Base-by-base conservation (phyloP, 2,113 vertebrate genomes). In the Sturnus vulgaris region DNA sequence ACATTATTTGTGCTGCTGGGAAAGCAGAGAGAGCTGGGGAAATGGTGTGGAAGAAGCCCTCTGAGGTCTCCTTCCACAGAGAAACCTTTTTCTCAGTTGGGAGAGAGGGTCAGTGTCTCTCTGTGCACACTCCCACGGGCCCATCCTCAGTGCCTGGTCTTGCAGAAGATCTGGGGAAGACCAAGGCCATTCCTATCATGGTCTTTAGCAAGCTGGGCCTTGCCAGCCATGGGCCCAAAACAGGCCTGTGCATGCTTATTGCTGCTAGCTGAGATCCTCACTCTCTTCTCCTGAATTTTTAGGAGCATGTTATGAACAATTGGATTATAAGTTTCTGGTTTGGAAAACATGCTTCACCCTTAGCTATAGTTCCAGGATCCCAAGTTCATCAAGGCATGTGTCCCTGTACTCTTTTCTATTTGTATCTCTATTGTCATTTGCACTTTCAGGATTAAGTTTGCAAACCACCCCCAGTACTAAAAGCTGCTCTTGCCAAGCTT, bases 1-100 rank as follows among this genome's bases (percentile, higher is more conserved):
- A 4, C 11, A 0, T 57, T 40, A 2, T 40, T 44, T 0, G 0
- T 30, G 64, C 81, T 69, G 56, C 69, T 64, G 84, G 39, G 71
- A 50, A 14, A 30, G 71, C 76, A 23, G 12, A 22, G 44, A 21
- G 33, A 4, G 15, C 33, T 63, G 56, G 50, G 35, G 33, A 55
- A 30, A 28, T 40, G 47, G 35, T 5, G 1, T 30, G 64, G 28
- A 25, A 72, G 49, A 42, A 49, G 68, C 49, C 17, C 42, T 82
- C 61, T 69, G 71, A 91, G 64, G 50, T 57, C 30, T 66, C 21
- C 35, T 33, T 69, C 47, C 71, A 40, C n/a, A 77, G 49, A 69
- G 4, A 35, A 13, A 14, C 14, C 23, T 2, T 46, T 91, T 71
- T 31, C 35, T 73, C 55, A 28, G 35, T 10, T 16, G 20, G 40